These are phyloP conservation scores for Drosophila bocqueti DNA, from an alignment of 1,140 invertebrate species.

Conservation along the genomic window DNA sequence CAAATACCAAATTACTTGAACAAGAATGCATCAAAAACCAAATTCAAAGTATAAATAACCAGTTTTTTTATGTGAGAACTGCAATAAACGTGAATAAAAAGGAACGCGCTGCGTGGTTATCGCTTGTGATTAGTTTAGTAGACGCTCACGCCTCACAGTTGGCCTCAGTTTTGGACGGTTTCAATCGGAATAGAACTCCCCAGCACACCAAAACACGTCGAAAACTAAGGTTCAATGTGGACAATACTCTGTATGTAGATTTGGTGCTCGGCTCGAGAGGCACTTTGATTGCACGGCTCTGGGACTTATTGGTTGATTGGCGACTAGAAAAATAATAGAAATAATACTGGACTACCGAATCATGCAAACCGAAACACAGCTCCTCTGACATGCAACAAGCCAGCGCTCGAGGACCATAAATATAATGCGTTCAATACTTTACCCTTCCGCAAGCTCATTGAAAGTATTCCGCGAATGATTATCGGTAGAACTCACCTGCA, in stretches of 20 bases:
- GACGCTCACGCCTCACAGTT: slow-evolving; percentile 65
- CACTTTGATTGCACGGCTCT: slow-evolving; percentile 37
- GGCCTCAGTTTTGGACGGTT: slow-evolving; percentile 85
- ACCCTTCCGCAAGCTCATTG: slow-evolving; percentile 9
- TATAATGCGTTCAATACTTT: slow-evolving; percentile 8
- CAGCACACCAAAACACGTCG: slow-evolving; percentile 84
- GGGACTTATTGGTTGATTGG: background rate
- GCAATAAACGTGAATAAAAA: slow-evolving; percentile 19
- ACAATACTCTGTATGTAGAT: slow-evolving; percentile 20
- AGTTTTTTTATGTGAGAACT: slow-evolving; percentile 3
- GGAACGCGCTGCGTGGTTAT: slow-evolving; percentile 17
- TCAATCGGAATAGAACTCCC: slow-evolving; percentile 81
- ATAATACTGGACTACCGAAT: background rate
- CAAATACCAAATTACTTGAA: slow-evolving; percentile 30
- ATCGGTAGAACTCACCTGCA: slow-evolving; percentile 61
- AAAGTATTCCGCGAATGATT: background rate
- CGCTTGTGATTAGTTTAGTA: slow-evolving; percentile 5
- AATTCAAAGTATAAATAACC: slow-evolving; percentile 22
- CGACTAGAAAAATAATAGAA: background rate
- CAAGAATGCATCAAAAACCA: slow-evolving; percentile 15
- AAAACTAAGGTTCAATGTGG: slow-evolving; percentile 81
- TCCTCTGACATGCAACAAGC: slow-evolving; percentile 5
- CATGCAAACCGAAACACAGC: slow-evolving; percentile 11
- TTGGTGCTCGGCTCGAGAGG: background rate
- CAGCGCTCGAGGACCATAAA: background rate